Percentiles rank a stretch among this genome's conserved stretches.
phyloP scores from a whole-genome alignment of 2,888 invertebrate species.

The Coelinius sp. region DNA sequence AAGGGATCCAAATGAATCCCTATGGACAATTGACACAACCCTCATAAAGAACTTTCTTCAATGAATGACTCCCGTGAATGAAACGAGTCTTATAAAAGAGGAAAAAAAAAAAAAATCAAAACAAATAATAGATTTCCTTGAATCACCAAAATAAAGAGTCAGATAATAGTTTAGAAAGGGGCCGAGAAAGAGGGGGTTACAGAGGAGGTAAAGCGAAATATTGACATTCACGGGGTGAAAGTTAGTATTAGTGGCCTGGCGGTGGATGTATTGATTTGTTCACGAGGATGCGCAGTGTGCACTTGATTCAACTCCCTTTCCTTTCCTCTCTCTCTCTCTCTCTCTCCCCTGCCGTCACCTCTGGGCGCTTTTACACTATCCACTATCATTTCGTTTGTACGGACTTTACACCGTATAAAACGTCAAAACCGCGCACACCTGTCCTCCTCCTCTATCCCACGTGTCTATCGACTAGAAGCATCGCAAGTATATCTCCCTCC shows the following conservation, averaged over 20 bases:
- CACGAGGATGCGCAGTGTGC: slow-evolving; percentile 57
- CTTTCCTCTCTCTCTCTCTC: neutral
- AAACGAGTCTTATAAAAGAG: too few relatives aligned
- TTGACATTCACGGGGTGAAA: slow-evolving; percentile 38
- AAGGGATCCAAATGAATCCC: too few relatives aligned
- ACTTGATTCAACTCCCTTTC: slow-evolving; percentile 26
- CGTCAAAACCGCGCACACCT: neutral
- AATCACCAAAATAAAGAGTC: too few relatives aligned
- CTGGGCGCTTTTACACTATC: too few relatives aligned
- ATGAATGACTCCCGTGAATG: too few relatives aligned
- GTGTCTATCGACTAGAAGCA: neutral
- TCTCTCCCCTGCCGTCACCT: too few relatives aligned
- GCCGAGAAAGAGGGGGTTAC: too few relatives aligned
- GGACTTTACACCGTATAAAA: slow-evolving; percentile 14
- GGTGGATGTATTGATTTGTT: slow-evolving; percentile 67
- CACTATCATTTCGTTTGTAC: slow-evolving; percentile 23
- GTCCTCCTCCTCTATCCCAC: slow-evolving; percentile 22
- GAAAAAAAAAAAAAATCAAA: too few relatives aligned
- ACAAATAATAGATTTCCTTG: too few relatives aligned
- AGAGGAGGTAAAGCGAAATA: slow-evolving; percentile 32
- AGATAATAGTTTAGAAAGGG: too few relatives aligned
- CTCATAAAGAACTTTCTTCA: too few relatives aligned
- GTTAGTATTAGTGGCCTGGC: slow-evolving; percentile 43
- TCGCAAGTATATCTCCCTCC: neutral
- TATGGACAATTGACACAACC: too few relatives aligned